Conservation (phyloP, 1,140 invertebrate species). For the Ips nitidus region DNA sequence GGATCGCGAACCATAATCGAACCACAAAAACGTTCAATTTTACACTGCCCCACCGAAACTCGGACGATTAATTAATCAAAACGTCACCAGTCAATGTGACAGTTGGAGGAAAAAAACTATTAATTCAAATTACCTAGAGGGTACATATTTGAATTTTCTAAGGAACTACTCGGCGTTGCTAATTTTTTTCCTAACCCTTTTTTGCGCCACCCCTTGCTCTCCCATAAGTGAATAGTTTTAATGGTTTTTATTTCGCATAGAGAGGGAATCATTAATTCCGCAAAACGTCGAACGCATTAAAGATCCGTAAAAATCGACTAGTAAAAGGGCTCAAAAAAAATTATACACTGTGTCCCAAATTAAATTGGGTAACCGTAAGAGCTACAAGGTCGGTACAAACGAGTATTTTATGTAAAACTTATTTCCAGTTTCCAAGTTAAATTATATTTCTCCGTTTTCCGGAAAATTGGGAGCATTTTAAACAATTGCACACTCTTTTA, state of each 20-base stretch:
- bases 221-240: conserved; percentile 17
- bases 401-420: no score
- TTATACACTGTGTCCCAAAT: no score
- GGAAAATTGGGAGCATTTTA: no score
- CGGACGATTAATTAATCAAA: neutral
- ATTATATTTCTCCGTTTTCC: no score
- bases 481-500: no score
- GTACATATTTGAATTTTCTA: neutral
- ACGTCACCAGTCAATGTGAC: neutral
- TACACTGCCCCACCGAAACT: neutral
- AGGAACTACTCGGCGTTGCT: conserved; percentile 18
- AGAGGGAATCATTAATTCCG: conserved; percentile 9
- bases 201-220: neutral
- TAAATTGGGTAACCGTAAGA: no score
- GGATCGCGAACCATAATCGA: conserved; percentile 4
- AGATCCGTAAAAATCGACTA: conserved; percentile 3
- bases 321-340: no score
- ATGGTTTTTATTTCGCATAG: conserved; percentile 9
- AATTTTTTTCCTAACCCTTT: conserved; percentile 16
- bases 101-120: conserved; percentile 7
- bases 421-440: no score
- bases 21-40: neutral
- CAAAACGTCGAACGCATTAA: conserved; percentile 3
- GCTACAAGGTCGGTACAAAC: no score
- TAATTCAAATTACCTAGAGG: conserved; percentile 4